A percentile compares a stretch with the other conserved stretches of the same genome.
These are phyloP conservation scores for Scaptomyza graminum DNA, from an alignment of 1,140 invertebrate genomes.

Conservation along the genomic window DNA sequence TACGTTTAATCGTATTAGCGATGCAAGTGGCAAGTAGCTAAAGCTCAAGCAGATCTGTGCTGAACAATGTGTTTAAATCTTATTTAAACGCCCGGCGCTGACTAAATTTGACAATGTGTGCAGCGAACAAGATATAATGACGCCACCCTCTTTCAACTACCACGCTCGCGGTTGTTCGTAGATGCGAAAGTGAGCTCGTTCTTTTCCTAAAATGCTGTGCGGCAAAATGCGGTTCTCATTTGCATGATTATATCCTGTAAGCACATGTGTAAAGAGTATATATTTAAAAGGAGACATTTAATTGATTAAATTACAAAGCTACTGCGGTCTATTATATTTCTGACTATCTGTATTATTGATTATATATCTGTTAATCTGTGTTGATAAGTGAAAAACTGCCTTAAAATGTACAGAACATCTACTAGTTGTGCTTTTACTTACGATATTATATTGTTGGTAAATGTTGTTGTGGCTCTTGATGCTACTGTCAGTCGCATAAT, in stretches of 20 bases:
- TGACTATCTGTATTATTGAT: too few relatives aligned
- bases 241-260: constrained; percentile 39
- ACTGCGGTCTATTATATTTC: too few relatives aligned
- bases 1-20: constrained; percentile 66
- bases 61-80: constrained; percentile 65
- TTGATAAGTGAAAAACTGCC: too few relatives aligned
- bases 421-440: too few relatives aligned
- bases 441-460: constrained; percentile 4
- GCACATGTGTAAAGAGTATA: background rate
- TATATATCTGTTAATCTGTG: too few relatives aligned
- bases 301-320: too few relatives aligned
- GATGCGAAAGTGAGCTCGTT: constrained; percentile 17
- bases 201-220: constrained; percentile 55
- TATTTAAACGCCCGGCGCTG: constrained; percentile 51
- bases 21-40: background rate
- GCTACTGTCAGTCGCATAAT: constrained; percentile 34
- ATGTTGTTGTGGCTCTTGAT: constrained; percentile 16
- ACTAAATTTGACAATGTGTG: constrained; percentile 67
- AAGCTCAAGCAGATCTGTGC: background rate
- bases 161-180: constrained; percentile 1
- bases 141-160: constrained; percentile 19
- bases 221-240: constrained; percentile 41
- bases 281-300: background rate
- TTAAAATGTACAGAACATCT: too few relatives aligned
- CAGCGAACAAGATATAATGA: constrained; percentile 71